Percentiles rank a stretch among this genome's conserved stretches.
Evolutionary conservation across 2,113 vertebrate genomes (phyloP).

Genomic region (Sorex araneus): DNA sequence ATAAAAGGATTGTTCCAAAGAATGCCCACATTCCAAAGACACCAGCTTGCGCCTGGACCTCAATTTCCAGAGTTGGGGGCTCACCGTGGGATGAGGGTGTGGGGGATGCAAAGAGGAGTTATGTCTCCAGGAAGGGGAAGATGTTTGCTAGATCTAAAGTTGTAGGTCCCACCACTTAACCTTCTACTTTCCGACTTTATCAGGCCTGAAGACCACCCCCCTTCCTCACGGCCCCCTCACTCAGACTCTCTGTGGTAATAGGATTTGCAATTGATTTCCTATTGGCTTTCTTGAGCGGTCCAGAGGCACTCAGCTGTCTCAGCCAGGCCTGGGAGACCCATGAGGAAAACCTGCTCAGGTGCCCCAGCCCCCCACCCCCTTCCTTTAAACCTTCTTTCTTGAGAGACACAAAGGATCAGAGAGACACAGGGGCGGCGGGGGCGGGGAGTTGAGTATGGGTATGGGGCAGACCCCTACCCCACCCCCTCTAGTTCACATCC

Average conservation of each 20-base stretch:
- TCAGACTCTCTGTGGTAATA: neutral
- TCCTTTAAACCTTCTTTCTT: neutral
- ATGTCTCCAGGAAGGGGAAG: slow-evolving; percentile 72
- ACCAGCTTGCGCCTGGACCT: slow-evolving; percentile 50
- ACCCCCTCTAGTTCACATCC: neutral
- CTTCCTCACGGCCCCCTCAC: neutral
- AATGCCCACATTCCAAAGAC: slow-evolving; percentile 81
- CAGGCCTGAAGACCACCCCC: neutral
- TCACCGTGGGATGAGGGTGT: neutral
- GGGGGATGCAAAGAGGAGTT: slow-evolving; percentile 58
- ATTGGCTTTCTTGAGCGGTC: slow-evolving; percentile 6
- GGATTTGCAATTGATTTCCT: neutral
- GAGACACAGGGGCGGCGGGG: neutral
- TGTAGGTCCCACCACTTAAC: slow-evolving; percentile 19
- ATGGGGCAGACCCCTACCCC: neutral
- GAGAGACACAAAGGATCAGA: neutral
- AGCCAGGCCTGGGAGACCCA: too few species aligned
- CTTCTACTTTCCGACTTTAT: neutral
- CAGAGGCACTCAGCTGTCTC: neutral
- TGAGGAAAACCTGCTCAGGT: neutral
- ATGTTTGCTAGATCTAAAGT: slow-evolving; percentile 80
- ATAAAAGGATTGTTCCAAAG: slow-evolving; percentile 85
- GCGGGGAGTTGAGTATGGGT: too few species aligned
- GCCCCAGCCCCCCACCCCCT: neutral
- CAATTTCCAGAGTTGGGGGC: slow-evolving; percentile 37